phyloP scores from a whole-genome alignment of 2,797 vertebrate genomes.

The Artibeus lituratus region DNA sequence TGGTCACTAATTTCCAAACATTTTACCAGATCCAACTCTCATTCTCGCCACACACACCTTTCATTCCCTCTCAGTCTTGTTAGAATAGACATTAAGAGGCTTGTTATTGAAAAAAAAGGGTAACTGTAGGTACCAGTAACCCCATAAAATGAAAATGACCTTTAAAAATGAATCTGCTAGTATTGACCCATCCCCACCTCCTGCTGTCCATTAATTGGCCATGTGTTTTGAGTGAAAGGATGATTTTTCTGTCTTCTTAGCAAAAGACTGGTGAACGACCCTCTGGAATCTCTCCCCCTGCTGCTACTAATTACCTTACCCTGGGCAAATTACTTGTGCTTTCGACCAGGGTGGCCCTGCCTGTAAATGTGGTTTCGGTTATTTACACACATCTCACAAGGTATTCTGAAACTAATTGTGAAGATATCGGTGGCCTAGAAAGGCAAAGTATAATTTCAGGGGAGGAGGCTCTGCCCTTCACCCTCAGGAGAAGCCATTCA shows the following conservation, averaged over 20 bases:
- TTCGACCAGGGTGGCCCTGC: slow-evolving; percentile 1
- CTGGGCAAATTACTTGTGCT: slow-evolving; percentile 17
- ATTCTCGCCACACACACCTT: not conserved
- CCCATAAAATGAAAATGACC: slow-evolving; percentile 55
- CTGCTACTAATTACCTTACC: slow-evolving; percentile 53
- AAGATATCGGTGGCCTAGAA: slow-evolving; percentile 8
- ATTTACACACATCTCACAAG: slow-evolving; percentile 41
- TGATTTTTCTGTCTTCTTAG: not conserved
- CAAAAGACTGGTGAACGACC: not conserved
- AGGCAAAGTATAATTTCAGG: not conserved
- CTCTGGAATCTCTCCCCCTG: slow-evolving; percentile 36
- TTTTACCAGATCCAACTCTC: not conserved
- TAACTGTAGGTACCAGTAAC: not conserved
- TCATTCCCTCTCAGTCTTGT: slow-evolving; percentile 3
- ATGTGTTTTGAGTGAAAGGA: slow-evolving; percentile 18
- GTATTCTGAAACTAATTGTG: slow-evolving; percentile 23
- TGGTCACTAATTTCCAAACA: not conserved
- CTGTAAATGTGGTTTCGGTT: slow-evolving; percentile 42
- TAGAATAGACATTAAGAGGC: not conserved
- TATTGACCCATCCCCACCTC: not conserved
- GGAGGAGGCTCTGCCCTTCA: not conserved
- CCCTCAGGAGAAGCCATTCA: not conserved
- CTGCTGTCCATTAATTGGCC: slow-evolving; percentile 46
- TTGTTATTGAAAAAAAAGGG: not conserved
- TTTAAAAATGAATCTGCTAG: slow-evolving; percentile 54